phyloP scores from a whole-genome alignment of 2,888 invertebrate genomes.

The Melanargia galathea region DNA sequence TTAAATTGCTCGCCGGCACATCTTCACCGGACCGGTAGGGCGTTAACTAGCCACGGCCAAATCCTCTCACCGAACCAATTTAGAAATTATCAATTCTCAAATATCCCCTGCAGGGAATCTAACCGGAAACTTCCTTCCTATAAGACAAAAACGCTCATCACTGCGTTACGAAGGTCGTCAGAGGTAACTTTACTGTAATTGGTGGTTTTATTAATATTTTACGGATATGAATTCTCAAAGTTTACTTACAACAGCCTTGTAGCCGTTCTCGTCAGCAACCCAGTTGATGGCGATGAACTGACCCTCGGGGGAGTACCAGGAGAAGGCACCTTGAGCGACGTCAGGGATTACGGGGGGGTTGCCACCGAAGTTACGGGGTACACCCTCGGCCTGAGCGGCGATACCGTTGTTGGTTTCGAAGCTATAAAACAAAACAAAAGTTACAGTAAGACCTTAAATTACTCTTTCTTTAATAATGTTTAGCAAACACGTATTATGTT shows the following conservation, averaged over 20 bases:
- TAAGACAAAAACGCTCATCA: no score
- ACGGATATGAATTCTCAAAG: background rate
- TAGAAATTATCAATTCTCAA: no score
- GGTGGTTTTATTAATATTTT: background rate
- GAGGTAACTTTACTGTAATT: background rate
- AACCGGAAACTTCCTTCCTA: no score
- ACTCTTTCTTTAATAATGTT: background rate
- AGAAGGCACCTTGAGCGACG: constrained; percentile 78
- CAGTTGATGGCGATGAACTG: constrained; percentile 81
- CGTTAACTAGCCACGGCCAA: no score
- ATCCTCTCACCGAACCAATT: no score
- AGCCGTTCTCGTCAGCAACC: constrained; percentile 87
- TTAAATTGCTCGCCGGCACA: no score
- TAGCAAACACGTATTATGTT: background rate
- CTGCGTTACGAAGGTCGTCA: no score
- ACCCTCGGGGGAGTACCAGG: constrained; percentile 84
- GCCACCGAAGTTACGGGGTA: constrained; percentile 76
- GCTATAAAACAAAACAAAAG: constrained; percentile 54
- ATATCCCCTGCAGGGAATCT: no score
- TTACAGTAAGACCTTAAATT: background rate
- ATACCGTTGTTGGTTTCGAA: constrained; percentile 85
- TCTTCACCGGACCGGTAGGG: no score
- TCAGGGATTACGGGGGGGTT: constrained; percentile 62
- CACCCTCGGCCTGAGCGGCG: constrained; percentile 81
- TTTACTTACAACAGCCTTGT: constrained; percentile 80